Evolutionary conservation across 2,113 vertebrate genomes (phyloP), one percentile per base, ranked within the genome.

Genomic region (Muntiacus muntjak): DNA sequence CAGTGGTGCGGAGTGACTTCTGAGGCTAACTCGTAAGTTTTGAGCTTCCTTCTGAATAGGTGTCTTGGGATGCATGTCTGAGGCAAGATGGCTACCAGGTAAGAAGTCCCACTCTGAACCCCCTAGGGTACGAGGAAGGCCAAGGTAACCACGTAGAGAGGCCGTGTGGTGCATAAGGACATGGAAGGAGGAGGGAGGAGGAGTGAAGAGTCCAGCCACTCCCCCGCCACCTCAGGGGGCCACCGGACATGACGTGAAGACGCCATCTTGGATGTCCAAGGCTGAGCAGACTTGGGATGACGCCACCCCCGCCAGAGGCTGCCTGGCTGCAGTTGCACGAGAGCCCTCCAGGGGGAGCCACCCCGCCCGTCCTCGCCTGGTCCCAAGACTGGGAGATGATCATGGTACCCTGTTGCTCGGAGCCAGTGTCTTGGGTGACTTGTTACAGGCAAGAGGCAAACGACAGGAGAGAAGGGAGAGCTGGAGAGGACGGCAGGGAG

Each of bases 201-300:
- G 26, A 17, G 26, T 17, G 7, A 3, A 15, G 81, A 2, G 25
- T 8, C 50, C 30, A 33, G 19, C 10, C 40, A 28, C 17, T 33
- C 13, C 19, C 52, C 21, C n/a, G 17, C 23, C 14, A 9, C 62
- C 11, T 88, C 78, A 81, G 40, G 5, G 45, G 43, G 17, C 21
- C 33, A 40, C 11, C 15, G 11, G 23, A 1, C n/a, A 7, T 5
- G 3, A 2, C 6, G 4, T 1, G 11, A 54, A 54, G 74, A 36
- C 6, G 67, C 50, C 54, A 55, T 13, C 47, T 67, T 16, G 47
- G 62, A 47, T 2, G 12, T 3, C 16, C 16, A 4, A 8, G 4
- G 47, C 45, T 2, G 13, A 1, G 54, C 28, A 5, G 60, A 6
- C 36, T 43, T 10, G 79, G 45, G 21, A 23, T 21, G 28, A 58